Evolutionary conservation across 2,797 vertebrate species (phyloP).

Genomic region (Borostomias antarcticus): DNA sequence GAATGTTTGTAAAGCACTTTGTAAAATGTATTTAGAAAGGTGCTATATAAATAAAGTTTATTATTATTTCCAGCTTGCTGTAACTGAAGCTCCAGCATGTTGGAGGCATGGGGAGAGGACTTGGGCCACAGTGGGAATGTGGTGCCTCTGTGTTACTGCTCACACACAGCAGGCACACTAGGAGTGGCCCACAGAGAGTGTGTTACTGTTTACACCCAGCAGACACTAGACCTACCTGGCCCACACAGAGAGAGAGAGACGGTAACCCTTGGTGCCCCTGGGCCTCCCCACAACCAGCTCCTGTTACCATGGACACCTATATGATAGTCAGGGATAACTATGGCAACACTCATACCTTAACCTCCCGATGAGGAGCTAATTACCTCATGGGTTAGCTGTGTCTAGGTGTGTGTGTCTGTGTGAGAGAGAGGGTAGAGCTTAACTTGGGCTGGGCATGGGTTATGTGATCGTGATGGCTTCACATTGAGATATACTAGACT

Average conservation of each 20-base stretch:
- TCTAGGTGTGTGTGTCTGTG: no score
- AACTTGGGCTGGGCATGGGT: no score
- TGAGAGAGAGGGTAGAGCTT: no score
- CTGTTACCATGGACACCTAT: slow-evolving; percentile 24
- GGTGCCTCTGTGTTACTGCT: not conserved
- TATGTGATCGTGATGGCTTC: no score
- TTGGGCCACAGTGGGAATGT: no score
- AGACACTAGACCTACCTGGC: not conserved
- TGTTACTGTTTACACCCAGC: not conserved
- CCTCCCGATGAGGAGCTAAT: slow-evolving; percentile 40
- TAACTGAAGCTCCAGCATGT: not conserved
- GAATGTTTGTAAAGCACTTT: no score
- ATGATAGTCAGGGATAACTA: slow-evolving; percentile 33
- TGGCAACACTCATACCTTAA: not conserved
- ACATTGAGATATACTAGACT: no score
- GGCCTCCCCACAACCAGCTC: not conserved
- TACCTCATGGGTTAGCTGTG: slow-evolving; percentile 31
- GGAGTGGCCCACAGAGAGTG: not conserved
- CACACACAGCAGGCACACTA: not conserved
- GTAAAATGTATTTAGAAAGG: no score
- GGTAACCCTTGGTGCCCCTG: slow-evolving; percentile 5
- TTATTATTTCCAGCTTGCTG: no score
- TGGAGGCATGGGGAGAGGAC: not conserved
- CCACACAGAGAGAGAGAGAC: not conserved
- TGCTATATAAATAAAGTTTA: no score